Evolutionary conservation across 2,797 vertebrate species (phyloP).

Genomic region (Danionella dracula): DNA sequence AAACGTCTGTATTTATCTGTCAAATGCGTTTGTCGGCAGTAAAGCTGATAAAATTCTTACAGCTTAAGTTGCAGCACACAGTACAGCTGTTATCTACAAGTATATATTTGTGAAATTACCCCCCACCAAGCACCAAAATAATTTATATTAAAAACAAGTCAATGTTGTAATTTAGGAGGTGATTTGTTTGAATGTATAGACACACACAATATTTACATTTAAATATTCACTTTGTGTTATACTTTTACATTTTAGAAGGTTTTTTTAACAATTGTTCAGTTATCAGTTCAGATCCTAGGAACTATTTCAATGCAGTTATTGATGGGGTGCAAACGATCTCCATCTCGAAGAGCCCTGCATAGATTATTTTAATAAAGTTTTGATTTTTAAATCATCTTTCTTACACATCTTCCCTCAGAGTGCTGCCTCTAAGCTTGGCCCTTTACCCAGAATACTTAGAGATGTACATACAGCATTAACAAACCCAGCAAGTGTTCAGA

Average conservation of each 20-base stretch:
- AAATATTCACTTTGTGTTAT: not conserved
- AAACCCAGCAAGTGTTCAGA: slow-evolving; percentile 79
- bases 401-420: slow-evolving; percentile 62
- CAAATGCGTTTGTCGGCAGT: no score
- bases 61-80: no score
- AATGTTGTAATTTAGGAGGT: not conserved
- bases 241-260: no score
- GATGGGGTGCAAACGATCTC: not conserved
- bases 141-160: no score
- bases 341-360: not conserved
- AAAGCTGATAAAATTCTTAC: no score
- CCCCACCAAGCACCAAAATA: no score
- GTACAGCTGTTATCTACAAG: no score
- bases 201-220: not conserved
- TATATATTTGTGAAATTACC: no score
- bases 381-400: not conserved
- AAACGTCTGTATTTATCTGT: no score
- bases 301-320: no score
- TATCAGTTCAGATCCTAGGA: no score
- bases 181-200: not conserved
- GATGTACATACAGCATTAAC: slow-evolving; percentile 87
- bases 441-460: slow-evolving; percentile 89
- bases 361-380: not conserved
- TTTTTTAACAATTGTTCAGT: not conserved
- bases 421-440: slow-evolving; percentile 84